phyloP scores from a whole-genome alignment of 2,797 vertebrate genomes.

The Clarias pachynema region DNA sequence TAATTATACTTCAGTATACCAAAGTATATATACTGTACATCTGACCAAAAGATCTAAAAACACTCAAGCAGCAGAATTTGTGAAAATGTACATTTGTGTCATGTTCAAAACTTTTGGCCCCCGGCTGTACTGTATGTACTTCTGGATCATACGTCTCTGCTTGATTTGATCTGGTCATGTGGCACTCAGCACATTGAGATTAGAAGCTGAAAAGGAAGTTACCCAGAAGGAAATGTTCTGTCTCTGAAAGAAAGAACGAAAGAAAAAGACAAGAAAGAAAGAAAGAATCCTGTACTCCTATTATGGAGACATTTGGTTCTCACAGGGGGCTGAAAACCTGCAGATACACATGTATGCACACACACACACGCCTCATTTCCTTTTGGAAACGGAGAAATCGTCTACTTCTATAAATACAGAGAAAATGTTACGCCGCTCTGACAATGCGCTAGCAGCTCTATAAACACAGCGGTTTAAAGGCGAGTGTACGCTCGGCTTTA shows the following conservation, averaged over 20 bases:
- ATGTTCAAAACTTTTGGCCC: too few relatives aligned
- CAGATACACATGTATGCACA: background rate
- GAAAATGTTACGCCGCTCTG: slow-evolving; percentile 1
- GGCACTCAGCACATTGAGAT: background rate
- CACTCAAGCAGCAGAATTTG: too few relatives aligned
- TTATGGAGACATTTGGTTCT: background rate
- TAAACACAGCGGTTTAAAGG: slow-evolving; percentile 36
- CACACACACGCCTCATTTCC: background rate
- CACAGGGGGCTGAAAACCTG: background rate
- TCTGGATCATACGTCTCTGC: background rate
- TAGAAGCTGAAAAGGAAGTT: background rate
- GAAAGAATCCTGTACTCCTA: background rate
- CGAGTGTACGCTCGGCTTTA: slow-evolving; percentile 30
- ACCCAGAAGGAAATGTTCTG: background rate
- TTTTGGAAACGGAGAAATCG: slow-evolving; percentile 15
- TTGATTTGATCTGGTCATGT: background rate
- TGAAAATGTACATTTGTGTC: too few relatives aligned
- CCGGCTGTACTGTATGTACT: too few relatives aligned
- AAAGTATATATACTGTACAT: too few relatives aligned
- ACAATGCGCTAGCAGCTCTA: slow-evolving; percentile 25
- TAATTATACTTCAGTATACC: too few relatives aligned
- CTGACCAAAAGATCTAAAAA: too few relatives aligned
- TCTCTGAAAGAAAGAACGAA: background rate
- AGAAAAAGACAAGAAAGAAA: too few relatives aligned
- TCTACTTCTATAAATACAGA: slow-evolving; percentile 26